Evolutionary conservation across 2,888 invertebrate species (phyloP), one percentile per base, ranked within the genome.

Genomic region (Ferdinandea cuprea): DNA sequence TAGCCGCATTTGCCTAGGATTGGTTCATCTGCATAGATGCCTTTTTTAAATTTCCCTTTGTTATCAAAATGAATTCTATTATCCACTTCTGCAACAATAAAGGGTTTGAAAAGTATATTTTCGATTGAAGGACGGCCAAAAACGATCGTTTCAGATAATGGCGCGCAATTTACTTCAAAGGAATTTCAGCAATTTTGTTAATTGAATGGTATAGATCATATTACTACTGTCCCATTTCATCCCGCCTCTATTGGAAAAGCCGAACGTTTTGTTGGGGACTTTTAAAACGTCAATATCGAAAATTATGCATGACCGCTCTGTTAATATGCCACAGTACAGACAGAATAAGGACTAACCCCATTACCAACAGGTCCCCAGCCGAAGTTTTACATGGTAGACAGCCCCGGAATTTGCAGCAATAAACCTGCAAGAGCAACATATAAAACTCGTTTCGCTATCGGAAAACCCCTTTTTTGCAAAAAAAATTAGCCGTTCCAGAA

Each of bases 21-120:
- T 89, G 88, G 65, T 84, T 90, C 5, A 85, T 91, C 13, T 85
- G 91, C 3, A 87, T 89, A 5, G 90, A 91, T 80, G 85, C 89
- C 1, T 88, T 87, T 84, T 89, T 89, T 0, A 91, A 91, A 81
- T 91, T 90, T 89, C 86, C 88, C 1, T 90, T 91, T 79, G 86
- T 89, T 9, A 85, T 85, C 37, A 72, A 81, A 68, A 86, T 87
- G 80, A 72, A 19, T 17, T 28, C 54, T 8, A 54, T 66, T 17
- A 69, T n/a, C 56, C n/a, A 17, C 30, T 7, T 15, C 35, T 35
- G 48, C 72, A 21, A 58, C 65, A 11, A 54, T 79, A 2, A 65
- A 52, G 58, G 28, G 28, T 3, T 35, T 79, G 11, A 74, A 83
- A 50, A 74, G 85, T 40, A 73, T 78, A n/a, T 87, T 87, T 85